Conservation (phyloP, 2,797 vertebrate genomes). For the Galaxias olidus region DNA sequence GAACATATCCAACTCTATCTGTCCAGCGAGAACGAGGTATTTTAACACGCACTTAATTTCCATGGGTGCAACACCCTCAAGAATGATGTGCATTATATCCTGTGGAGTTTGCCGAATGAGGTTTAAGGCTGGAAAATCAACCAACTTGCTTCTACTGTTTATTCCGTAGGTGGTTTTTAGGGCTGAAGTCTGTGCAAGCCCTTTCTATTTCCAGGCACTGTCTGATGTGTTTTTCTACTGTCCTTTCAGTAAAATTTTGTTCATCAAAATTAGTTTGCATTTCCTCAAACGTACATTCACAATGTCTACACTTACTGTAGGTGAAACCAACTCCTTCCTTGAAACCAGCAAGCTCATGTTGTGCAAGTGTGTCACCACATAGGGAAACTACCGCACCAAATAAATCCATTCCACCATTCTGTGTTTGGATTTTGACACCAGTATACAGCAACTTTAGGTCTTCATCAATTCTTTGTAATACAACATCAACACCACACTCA, state of each 20-base stretch:
- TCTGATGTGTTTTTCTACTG: not conserved
- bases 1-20: conserved; percentile 23
- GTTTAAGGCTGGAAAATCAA: conserved; percentile 10
- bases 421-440: conserved; percentile 27
- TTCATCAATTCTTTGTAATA: conserved; percentile 14
- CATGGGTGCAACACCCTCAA: conserved; percentile 13
- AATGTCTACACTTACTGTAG: conserved; percentile 9
- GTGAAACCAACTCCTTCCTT: conserved; percentile 20
- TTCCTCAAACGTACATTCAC: no score
- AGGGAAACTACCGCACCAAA: conserved; percentile 18
- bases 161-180: conserved; percentile 21
- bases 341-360: conserved; percentile 26
- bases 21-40: conserved; percentile 16
- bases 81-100: no score
- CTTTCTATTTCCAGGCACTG: conserved; percentile 7
- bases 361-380: conserved; percentile 9
- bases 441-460: conserved; percentile 27
- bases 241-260: conserved; percentile 6
- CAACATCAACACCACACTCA: conserved; percentile 23
- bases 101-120: not conserved
- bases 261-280: conserved; percentile 11
- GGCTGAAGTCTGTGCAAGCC: conserved; percentile 10
- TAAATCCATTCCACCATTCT: conserved; percentile 13
- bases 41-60: conserved; percentile 26
- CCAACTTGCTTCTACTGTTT: conserved; percentile 11